Base-by-base conservation (phyloP, 1,140 invertebrate species). In the Hypsibius dujardini region DNA sequence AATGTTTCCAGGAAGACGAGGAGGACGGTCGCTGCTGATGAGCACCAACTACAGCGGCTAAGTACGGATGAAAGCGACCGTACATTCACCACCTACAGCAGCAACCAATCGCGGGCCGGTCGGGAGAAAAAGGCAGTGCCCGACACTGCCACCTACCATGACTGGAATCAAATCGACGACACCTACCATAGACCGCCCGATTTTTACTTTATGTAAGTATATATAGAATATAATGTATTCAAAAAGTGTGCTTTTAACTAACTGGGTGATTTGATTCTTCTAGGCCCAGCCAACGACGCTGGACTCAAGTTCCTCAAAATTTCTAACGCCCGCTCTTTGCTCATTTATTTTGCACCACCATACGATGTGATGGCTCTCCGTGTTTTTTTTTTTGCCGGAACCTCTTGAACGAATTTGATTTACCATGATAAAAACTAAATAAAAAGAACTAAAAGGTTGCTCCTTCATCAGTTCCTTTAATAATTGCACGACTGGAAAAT, bases 21-120 rank as follows among this genome's bases (percentile, higher is more conserved):
- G n/a, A 7, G 50, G 7, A 56, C 62, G 45, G 62, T 42, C 62
- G 42, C 42, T 7, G 62, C 12, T 15, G 62, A 12, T 42, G 12
- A 67, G 42, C 62, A 67, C 7, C 12, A 3, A 45, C 62, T 67
- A 12, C 62, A 67, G 12, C 62, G 62, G 62, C 62, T 67, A 12
- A 67, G 62, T 45, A 45, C 62, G 12, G 42, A 67, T 3, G 62
- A 67, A 45, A 67, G 62, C 42, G 62, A 67, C 7, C 62, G 62
- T 12, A 67, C 62, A 42, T 45, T 67, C 3, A 67, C 62, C 12
- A 67, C 62, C 42, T 67, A 67, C 62, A 67, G 62, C 62, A 67
- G 62, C 42, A 42, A 12, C 3, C 12, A 67, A 7, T 67, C 62
- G 12, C 12, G 62, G 3, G 45, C 7, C 7, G 50, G 7, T 7